These are phyloP conservation scores for Orthonevra nobilis DNA, from an alignment of 2,888 invertebrate genomes.

Conservation along the genomic window DNA sequence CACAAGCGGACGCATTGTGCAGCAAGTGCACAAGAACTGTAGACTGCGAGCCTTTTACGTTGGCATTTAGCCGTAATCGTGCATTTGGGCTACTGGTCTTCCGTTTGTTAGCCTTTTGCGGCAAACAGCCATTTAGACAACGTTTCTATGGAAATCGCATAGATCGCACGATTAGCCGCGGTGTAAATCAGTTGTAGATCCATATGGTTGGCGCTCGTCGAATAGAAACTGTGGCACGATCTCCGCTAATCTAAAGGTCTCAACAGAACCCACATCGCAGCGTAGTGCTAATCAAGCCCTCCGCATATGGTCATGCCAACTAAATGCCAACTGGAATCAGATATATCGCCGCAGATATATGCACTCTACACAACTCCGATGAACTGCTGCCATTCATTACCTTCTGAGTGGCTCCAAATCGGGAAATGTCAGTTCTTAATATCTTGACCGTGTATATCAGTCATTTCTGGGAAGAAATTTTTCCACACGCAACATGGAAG, in stretches of 20 bases:
- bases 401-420: constrained; percentile 64
- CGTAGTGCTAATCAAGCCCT: constrained; percentile 60
- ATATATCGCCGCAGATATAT: constrained; percentile 38
- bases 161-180: constrained; percentile 4
- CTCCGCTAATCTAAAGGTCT: constrained; percentile 38
- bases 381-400: constrained; percentile 64
- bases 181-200: constrained; percentile 23
- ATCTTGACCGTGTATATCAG: constrained; percentile 68
- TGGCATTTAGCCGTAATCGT: constrained; percentile 43
- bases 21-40: not conserved
- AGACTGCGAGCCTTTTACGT: constrained; percentile 34
- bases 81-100: constrained; percentile 59
- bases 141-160: constrained; percentile 49
- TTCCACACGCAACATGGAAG: constrained; percentile 40
- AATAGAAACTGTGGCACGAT: constrained; percentile 17
- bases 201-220: constrained; percentile 40
- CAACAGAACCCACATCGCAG: constrained; percentile 58
- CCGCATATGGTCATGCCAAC: constrained; percentile 56
- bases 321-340: constrained; percentile 65
- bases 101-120: constrained; percentile 41
- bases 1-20: not conserved
- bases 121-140: constrained; percentile 5
- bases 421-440: constrained; percentile 67
- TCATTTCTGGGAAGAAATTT: constrained; percentile 64
- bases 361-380: constrained; percentile 16